phyloP scores from a whole-genome alignment of 1,140 invertebrate species.

The Drosophila pectinifera region DNA sequence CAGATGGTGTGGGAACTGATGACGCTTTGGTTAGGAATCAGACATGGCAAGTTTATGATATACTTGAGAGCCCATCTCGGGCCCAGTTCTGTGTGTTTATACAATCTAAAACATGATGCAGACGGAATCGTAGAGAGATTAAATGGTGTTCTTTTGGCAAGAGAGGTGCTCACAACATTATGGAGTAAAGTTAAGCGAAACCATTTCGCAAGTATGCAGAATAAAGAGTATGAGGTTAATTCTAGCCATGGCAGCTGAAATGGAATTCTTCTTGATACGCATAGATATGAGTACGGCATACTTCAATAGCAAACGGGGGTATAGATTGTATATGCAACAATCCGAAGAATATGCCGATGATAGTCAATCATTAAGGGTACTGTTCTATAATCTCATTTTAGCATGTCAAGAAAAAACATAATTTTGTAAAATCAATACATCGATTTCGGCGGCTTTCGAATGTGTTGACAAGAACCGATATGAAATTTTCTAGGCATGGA shows the following conservation, averaged over 20 bases:
- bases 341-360: background rate
- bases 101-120: no score
- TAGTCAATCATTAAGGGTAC: background rate
- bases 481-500: background rate
- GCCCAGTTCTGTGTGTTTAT: no score
- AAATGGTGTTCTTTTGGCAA: no score
- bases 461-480: background rate
- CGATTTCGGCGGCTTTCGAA: background rate
- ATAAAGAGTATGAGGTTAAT: background rate
- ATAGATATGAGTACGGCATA: background rate
- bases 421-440: background rate
- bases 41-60: no score
- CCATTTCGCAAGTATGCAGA: no score
- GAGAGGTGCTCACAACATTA: no score
- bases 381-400: constrained; percentile 1
- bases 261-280: background rate
- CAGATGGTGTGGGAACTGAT: no score
- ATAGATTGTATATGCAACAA: constrained; percentile 3
- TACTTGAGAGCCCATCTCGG: no score
- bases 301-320: background rate
- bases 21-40: no score
- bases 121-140: no score
- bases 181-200: no score
- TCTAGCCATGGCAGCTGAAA: background rate
- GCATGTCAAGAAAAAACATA: background rate